Conservation (phyloP, 1,140 invertebrate species). For the Drosophila simulans region DNA sequence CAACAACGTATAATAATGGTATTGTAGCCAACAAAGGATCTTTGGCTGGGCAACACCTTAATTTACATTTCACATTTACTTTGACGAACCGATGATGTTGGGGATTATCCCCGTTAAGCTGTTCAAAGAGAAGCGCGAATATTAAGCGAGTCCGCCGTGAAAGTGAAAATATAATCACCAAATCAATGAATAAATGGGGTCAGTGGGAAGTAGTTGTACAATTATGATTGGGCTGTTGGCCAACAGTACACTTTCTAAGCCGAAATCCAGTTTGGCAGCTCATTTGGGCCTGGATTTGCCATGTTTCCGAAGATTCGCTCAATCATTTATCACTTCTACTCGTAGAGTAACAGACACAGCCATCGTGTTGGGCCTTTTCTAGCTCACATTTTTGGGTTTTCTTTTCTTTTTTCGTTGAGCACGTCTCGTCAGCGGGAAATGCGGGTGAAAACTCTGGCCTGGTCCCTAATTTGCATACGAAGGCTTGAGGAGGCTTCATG, state of each 20-base stretch:
- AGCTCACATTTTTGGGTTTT: neutral
- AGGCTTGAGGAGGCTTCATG: slow-evolving; percentile 46
- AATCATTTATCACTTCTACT: slow-evolving; percentile 53
- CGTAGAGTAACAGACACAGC: slow-evolving; percentile 17
- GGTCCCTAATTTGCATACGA: slow-evolving; percentile 41
- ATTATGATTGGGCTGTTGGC: neutral
- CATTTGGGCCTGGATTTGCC: slow-evolving; percentile 30
- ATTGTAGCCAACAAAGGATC: neutral
- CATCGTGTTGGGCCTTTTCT: neutral
- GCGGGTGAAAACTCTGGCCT: neutral
- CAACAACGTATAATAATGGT: too few species aligned
- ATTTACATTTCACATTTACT: slow-evolving; percentile 2
- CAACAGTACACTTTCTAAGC: neutral
- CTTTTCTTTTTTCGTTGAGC: neutral
- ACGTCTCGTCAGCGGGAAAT: slow-evolving; percentile 8
- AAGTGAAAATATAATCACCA: neutral
- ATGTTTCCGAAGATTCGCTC: slow-evolving; percentile 23
- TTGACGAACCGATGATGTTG: slow-evolving; percentile 15
- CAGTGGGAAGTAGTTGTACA: neutral
- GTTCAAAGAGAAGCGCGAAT: neutral
- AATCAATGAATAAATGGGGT: neutral
- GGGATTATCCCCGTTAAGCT: slow-evolving; percentile 2
- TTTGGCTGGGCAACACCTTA: neutral
- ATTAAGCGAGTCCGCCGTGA: neutral
- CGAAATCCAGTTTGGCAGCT: slow-evolving; percentile 31